phyloP scores from a whole-genome alignment of 23 tunicate species.

The Trididemnum miniatum region DNA sequence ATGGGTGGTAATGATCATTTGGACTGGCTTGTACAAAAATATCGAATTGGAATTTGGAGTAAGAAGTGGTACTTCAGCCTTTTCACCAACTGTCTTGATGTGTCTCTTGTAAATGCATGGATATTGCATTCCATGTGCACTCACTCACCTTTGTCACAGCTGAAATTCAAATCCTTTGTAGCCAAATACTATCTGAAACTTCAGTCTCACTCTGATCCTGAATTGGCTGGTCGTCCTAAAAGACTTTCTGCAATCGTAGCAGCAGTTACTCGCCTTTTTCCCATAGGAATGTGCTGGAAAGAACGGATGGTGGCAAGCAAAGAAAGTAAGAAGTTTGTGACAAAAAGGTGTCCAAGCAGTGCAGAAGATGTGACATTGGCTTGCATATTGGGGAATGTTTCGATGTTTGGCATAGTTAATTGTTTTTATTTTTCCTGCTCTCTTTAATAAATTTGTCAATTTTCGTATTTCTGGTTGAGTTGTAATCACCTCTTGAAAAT shows the following conservation, averaged over 20 bases:
- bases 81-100: not conserved
- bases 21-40: too few relatives aligned
- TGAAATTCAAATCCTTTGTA: not conserved
- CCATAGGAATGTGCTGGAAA: not conserved
- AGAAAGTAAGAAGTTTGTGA: not conserved
- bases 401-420: too few relatives aligned
- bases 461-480: too few relatives aligned
- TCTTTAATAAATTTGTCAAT: too few relatives aligned
- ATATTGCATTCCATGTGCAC: not conserved
- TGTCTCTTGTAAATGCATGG: not conserved
- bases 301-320: too few relatives aligned
- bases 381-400: too few relatives aligned
- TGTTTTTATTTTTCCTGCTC: too few relatives aligned
- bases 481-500: too few relatives aligned
- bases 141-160: not conserved
- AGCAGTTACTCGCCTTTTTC: not conserved
- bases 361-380: not conserved
- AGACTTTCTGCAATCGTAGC: not conserved
- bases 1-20: too few relatives aligned
- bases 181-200: not conserved
- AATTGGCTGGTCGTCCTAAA: not conserved
- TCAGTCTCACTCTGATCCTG: not conserved
- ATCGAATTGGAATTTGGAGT: not conserved
- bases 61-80: conserved; percentile 6
- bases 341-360: not conserved